These are phyloP conservation scores for Chloroclysta siterata DNA, from an alignment of 2,888 invertebrate genomes.

Conservation along the genomic window DNA sequence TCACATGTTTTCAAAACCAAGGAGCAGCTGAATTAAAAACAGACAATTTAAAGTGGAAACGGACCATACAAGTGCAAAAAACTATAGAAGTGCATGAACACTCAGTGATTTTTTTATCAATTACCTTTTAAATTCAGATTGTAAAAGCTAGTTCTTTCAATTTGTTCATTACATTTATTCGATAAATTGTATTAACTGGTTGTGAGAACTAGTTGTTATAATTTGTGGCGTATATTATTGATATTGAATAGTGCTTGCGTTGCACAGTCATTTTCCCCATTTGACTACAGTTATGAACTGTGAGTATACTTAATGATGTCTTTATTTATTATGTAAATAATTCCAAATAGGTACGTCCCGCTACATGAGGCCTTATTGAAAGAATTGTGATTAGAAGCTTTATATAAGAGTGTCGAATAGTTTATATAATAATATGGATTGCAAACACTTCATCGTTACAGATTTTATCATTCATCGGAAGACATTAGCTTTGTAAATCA, in stretches of 20 bases:
- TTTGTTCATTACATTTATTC: constrained; percentile 38
- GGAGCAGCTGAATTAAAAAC: constrained; percentile 11
- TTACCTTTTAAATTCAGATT: constrained; percentile 48
- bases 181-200: constrained; percentile 15
- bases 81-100: constrained; percentile 48
- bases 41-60: constrained; percentile 47
- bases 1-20: constrained; percentile 33
- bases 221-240: constrained; percentile 28
- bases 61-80: constrained; percentile 58
- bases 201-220: constrained; percentile 29
- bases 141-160: constrained; percentile 42
- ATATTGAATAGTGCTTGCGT: constrained; percentile 36
- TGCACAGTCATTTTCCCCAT: constrained; percentile 30
- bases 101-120: constrained; percentile 50
- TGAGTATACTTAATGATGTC: constrained; percentile 5
- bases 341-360: constrained; percentile 39
- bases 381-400: constrained; percentile 32
- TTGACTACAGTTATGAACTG: constrained; percentile 31
- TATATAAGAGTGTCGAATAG: constrained; percentile 17
- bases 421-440: constrained; percentile 18
- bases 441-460: constrained; percentile 16
- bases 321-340: constrained; percentile 49
- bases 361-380: constrained; percentile 49
- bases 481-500: constrained; percentile 17
- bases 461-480: constrained; percentile 9